Base-by-base conservation (phyloP, 2,888 invertebrate genomes). In the Ischnura elegans region DNA sequence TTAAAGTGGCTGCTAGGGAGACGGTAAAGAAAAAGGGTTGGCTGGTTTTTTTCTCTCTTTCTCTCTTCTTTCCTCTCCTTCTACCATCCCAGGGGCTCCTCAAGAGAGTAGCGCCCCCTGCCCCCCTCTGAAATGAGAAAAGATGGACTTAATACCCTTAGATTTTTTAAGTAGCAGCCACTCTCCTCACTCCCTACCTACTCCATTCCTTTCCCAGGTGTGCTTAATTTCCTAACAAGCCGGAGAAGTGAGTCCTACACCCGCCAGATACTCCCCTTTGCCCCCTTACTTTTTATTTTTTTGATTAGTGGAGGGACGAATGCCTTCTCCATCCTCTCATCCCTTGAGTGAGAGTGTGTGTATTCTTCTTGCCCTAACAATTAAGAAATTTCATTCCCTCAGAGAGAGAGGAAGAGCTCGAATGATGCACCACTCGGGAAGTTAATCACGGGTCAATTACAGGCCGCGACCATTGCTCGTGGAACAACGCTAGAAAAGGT, bases 111-210 rank as follows among this genome's bases (percentile, higher is more conserved):
- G 90, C 51, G 51, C 42, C n/a, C n/a, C n/a, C n/a, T n/a, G n/a
- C n/a, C n/a, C n/a, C n/a, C n/a, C n/a, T 25, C 55, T 87, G 36
- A 45, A 86, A 86, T 86, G 86, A 86, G 86, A 46, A 86, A 86
- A 87, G 87, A 87, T 87, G 55, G 55, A 55, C 55, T 90, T 66
- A 90, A 90, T 76, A 36, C 76, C 76, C 76, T 76, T 76, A 76
- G 76, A 16, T 76, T 76, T 76, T 76, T 76, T 76, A 76, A 76
- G 76, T 76, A 76, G 76, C 13, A 76, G 76, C 36, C 76, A 76
- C 76, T 76, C 76, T 76, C 16, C 76, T 76, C 36, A 16, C 36
- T 76, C 36, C 76, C 61, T 61, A 21, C 19, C 51, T 51, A 19
- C 51, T 36, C 36, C 76, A 29, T 36, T 10, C 36, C 36, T 36